A percentile compares a stretch with the other conserved stretches of the same genome.
Conservation (phyloP, 2,797 vertebrate genomes). For the Darevskia nairensis region DNA sequence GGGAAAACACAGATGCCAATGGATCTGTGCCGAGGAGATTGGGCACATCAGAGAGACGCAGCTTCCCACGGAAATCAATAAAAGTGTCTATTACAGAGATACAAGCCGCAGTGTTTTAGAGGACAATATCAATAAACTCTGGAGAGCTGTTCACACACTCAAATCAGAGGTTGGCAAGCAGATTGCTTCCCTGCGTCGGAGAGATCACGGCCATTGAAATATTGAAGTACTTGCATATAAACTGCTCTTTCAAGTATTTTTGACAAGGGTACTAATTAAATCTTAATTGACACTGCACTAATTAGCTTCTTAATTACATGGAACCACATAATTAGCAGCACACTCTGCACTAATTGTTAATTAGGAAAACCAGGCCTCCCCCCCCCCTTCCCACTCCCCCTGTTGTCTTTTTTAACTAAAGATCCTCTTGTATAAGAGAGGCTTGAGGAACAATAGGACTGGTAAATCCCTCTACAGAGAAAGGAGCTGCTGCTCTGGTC, state of each 20-base stretch:
- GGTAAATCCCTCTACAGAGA: constrained; percentile 25
- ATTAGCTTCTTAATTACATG: constrained; percentile 99
- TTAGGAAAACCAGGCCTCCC: constrained; percentile 89
- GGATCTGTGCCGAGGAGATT: background rate
- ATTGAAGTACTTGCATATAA: constrained; percentile 83
- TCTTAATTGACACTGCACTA: constrained; percentile 98
- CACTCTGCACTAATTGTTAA: constrained; percentile 96
- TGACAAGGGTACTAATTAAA: constrained; percentile 93
- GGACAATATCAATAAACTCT: constrained; percentile 15
- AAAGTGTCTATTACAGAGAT: background rate
- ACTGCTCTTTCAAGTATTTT: constrained; percentile 76
- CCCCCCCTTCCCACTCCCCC: constrained; percentile 27
- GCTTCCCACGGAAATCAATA: background rate
- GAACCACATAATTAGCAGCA: constrained; percentile 97
- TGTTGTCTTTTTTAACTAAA: constrained; percentile 63
- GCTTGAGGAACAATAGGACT: constrained; percentile 27
- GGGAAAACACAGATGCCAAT: accelerated
- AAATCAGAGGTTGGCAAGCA: constrained; percentile 41
- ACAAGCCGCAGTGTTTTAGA: accelerated
- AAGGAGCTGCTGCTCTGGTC: background rate
- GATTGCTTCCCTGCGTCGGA: constrained; percentile 26
- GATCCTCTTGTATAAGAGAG: constrained; percentile 53
- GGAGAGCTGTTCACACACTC: constrained; percentile 34
- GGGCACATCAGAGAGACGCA: background rate
- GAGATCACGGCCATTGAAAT: constrained; percentile 81